Base-by-base conservation (phyloP, 2,113 vertebrate species). In the Callipepla squamata region DNA sequence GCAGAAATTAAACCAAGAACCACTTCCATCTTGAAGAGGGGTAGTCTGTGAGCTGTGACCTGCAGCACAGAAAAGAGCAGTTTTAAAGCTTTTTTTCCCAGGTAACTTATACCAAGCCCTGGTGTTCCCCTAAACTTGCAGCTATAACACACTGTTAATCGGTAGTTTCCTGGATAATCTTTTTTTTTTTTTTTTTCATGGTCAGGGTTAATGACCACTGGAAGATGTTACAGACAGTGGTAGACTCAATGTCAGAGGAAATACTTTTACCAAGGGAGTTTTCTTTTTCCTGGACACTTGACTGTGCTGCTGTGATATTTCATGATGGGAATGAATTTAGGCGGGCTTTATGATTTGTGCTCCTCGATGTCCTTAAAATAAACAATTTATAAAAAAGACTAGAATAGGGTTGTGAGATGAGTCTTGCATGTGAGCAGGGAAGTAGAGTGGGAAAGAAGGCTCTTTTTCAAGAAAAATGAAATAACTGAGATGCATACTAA, bases 201-300 rank as follows among this genome's bases (percentile, higher is more conserved):
- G 10, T 8, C 9, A 40, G 11, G 7, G 7, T 32, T 28, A 45
- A 68, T 74, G 68, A 51, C 7, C 25, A 51, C 28, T 32, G 9
- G 26, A 81, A 62, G 61, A 45, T 8, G 18, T 66, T 63, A 21
- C 20, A 53, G 36, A 38, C 28, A 51, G 21, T 2, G 7, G 25
- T 40, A 78, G 20, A 9, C 36, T 51, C 0, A 0, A 53, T 0
- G 1, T 48, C 70, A 55, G 36, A 79, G 23, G 34, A 65, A 85
- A 38, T 76, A 70, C 22, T 85, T 81, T 36, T 50, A 78, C 30
- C 15, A 26, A 50, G 32, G 11, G 1, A 50, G 15, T 2, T 47
- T 28, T 18, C 22, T 28, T 16, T 63, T 63, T 40, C n/a, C 40
- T 28, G 47, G 51, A 20, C 18, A 20, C 13, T 36, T 1, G 0